Evolutionary conservation across 2,113 vertebrate genomes (phyloP), one percentile per base, ranked within the genome.

Genomic region (Brachyhypopomus occidentalis): DNA sequence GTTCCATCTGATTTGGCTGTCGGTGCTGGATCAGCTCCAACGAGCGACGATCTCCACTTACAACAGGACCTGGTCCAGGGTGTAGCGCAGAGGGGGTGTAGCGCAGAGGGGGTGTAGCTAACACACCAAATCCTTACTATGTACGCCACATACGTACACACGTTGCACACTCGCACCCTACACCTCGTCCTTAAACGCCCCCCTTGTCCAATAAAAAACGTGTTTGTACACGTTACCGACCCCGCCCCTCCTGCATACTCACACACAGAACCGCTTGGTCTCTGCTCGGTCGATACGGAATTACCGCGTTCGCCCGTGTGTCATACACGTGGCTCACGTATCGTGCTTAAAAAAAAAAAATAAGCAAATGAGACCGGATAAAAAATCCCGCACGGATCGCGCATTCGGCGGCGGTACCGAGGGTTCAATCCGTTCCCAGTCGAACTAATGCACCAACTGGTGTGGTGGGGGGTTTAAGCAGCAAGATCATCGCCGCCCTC

Each of bases 1-100:
- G 94, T 96, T 92, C 94, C 93, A 92, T 92, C 91, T 93, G 94
- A 96, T 96, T 96, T 97, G 94, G 94, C 93, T 95, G 95, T 96
- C 94, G 92, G 91, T 92, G 89, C 92, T 92, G 95, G 94, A 94
- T 92, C 90, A 90, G 92, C 94, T 93, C 95, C 94, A 95, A 93
- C 12, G 25, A 72, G 72, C 90, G 92, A 78, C 92, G 95, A 94
- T 89, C 84, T 93, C 93, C 93, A 94, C 95, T 94, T 90, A 86
- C 83, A 92, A 92, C 93, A 93, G 91, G 92, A 93, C 87, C 90
- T 95, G 95, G 94, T 92, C 95, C 95, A 95, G 93, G 87, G 89
- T 88, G 88, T 91, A 94, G 91, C 92, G 92, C 19, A 34, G 30
- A 1, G 30, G 30, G 19, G 6, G 14, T 92, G 87, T n/a, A 92